Evolutionary conservation across 2,888 invertebrate genomes (phyloP), one percentile per base, ranked within the genome.

Genomic region (Axea sp.): DNA sequence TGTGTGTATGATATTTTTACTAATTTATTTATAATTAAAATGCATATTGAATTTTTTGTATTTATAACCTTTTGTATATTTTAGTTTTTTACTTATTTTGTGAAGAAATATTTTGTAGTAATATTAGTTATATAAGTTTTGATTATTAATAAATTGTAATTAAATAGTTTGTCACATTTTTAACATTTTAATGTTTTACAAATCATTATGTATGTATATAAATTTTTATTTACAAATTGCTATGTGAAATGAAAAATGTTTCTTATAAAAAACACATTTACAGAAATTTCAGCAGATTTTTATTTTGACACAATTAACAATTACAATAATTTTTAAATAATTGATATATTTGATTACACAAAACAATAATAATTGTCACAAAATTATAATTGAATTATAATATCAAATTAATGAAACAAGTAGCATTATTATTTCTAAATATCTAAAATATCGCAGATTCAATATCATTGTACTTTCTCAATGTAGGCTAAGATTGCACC

Each of bases 291-390:
- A 77, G 78, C 77, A 78, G 78, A n/a, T 77, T 81, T 84, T 84
- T 81, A 83, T 84, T 83, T 80, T 77, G 84, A 84, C 84, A 80
- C 80, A 83, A 84, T 83, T 81, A 82, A 82, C 78, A 76, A 78
- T 84, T 84, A 84, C 83, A 84, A 75, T 80, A 77, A 83, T 82
- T 78, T 80, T 78, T 0, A 55, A 39, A 55, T 9, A 37, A 59
- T 45, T 17, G 17, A 41, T 19, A 43, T 28, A 35, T 45, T 28
- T 8, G 22, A 39, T 43, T 9, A 39, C 37, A 65, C 24, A 1
- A 24, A 8, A 41, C 6, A 35, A 53, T 17, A 35, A n/a, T n/a
- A 30, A 47, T 19, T 6, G 28, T 19, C 4, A 19, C 17, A 17
- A 26, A 51, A 19, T 15, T 9, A 0, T 5, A 49, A 47, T 14